Percentiles rank a stretch among this genome's conserved stretches.
Conservation (phyloP, 1,140 invertebrate genomes). For the Drosophila persimilis region DNA sequence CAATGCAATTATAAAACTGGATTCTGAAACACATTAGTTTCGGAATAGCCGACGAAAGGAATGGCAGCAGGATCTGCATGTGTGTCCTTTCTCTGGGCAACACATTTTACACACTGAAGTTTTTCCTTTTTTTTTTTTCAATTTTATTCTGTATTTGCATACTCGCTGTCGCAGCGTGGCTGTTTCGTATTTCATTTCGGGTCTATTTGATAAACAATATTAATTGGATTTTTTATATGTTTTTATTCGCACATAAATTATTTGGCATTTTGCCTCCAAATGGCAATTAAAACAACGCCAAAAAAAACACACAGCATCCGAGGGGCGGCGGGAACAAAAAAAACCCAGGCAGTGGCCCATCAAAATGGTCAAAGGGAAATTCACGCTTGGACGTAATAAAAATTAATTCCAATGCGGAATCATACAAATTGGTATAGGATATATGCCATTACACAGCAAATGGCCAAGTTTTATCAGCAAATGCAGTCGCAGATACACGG, state of each 20-base stretch:
- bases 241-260: constrained; percentile 36
- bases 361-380: constrained; percentile 47
- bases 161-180: not conserved
- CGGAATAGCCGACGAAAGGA: not conserved
- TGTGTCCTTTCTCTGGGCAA: too few relatives aligned
- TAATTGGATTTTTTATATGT: constrained; percentile 61
- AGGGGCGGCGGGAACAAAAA: too few relatives aligned
- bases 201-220: constrained; percentile 61
- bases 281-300: constrained; percentile 44
- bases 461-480: constrained; percentile 57
- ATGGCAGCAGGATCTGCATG: too few relatives aligned
- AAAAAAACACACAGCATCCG: constrained; percentile 20
- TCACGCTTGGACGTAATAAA: constrained; percentile 56
- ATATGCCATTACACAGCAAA: constrained; percentile 35
- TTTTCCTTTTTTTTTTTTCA: constrained; percentile 9
- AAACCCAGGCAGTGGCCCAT: not conserved
- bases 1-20: constrained; percentile 21
- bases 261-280: constrained; percentile 43
- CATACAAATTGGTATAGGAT: constrained; percentile 54
- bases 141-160: constrained; percentile 39
- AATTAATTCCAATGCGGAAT: constrained; percentile 54
- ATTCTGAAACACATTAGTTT: constrained; percentile 29
- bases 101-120: constrained; percentile 21
- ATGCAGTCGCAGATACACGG: constrained; percentile 25
- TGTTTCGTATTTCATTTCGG: constrained; percentile 49